Percentiles rank a stretch among this genome's conserved stretches.
These are phyloP conservation scores for Aphelinus certus DNA, from an alignment of 1,140 invertebrate genomes.

Conservation along the genomic window DNA sequence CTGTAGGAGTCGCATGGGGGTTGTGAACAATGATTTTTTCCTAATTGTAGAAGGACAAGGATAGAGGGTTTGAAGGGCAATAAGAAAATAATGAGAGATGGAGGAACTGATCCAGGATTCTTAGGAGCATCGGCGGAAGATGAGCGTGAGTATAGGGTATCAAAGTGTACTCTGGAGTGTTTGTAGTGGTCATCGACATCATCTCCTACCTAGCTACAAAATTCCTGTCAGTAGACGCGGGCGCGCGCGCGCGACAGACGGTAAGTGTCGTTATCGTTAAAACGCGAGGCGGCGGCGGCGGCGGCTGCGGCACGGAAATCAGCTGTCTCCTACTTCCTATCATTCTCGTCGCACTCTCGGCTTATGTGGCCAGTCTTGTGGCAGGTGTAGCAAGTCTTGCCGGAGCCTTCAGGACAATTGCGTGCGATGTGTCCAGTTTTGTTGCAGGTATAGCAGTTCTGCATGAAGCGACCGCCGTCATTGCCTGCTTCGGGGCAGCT, in stretches of 20 bases:
- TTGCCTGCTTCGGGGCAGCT: slow-evolving; percentile 78
- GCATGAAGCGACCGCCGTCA: slow-evolving; percentile 59
- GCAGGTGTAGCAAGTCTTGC: slow-evolving; percentile 88
- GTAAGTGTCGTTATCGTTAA: slow-evolving; percentile 52
- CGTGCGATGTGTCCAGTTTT: slow-evolving; percentile 88
- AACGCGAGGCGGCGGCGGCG: slow-evolving; percentile 40
- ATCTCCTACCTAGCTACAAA: slow-evolving; percentile 60
- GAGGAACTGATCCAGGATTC: slow-evolving; percentile 50
- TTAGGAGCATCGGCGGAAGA: slow-evolving; percentile 55
- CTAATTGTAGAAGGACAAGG: slow-evolving; percentile 30
- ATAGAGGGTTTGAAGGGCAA: slow-evolving; percentile 40
- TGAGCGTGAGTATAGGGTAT: slow-evolving; percentile 48
- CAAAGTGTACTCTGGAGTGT: slow-evolving; percentile 10
- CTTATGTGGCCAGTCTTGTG: slow-evolving; percentile 90
- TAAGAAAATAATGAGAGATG: slow-evolving; percentile 48
- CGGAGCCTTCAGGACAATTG: slow-evolving; percentile 82
- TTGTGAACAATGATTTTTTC: not conserved
- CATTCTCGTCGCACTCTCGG: slow-evolving; percentile 85
- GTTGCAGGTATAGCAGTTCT: slow-evolving; percentile 90
- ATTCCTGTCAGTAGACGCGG: slow-evolving; percentile 50
- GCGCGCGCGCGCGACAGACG: slow-evolving; percentile 47
- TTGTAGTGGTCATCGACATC: slow-evolving; percentile 26
- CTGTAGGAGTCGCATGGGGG: slow-evolving; percentile 28
- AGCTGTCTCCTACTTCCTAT: slow-evolving; percentile 70
- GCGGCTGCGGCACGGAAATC: slow-evolving; percentile 53